phyloP scores from a whole-genome alignment of 2,888 invertebrate species.

The Spisula subtruncata region DNA sequence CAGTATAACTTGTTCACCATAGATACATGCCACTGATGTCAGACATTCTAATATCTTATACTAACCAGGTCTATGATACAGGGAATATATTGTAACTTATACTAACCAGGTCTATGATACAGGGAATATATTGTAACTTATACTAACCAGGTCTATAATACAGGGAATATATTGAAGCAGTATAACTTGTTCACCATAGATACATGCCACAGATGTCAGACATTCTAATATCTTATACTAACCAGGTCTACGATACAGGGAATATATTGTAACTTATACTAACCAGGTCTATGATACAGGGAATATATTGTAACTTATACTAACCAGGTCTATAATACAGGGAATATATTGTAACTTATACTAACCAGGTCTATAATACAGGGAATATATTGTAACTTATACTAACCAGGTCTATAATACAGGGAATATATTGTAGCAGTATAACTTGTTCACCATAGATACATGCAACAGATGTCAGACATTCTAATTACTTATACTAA shows the following conservation, averaged over 20 bases:
- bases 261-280: constrained; percentile 87
- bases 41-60: constrained; percentile 96
- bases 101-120: constrained; percentile 85
- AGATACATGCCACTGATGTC: constrained; percentile 92
- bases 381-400: constrained; percentile 86
- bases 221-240: constrained; percentile 97
- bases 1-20: constrained; percentile 87
- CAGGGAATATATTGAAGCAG: constrained; percentile 86
- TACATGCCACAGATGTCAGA: constrained; percentile 93
- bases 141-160: constrained; percentile 84
- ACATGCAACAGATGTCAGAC: constrained; percentile 94
- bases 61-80: constrained; percentile 85
- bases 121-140: constrained; percentile 86
- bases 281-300: constrained; percentile 85
- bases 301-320: constrained; percentile 87
- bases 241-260: constrained; percentile 85
- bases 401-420: constrained; percentile 85
- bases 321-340: constrained; percentile 84
- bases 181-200: constrained; percentile 87
- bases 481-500: constrained; percentile 96
- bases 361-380: constrained; percentile 85
- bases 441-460: constrained; percentile 88
- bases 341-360: constrained; percentile 87
- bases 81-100: constrained; percentile 86
- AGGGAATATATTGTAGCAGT: constrained; percentile 86